Conservation (phyloP, 2,888 invertebrate genomes). For the Dicycla oo region DNA sequence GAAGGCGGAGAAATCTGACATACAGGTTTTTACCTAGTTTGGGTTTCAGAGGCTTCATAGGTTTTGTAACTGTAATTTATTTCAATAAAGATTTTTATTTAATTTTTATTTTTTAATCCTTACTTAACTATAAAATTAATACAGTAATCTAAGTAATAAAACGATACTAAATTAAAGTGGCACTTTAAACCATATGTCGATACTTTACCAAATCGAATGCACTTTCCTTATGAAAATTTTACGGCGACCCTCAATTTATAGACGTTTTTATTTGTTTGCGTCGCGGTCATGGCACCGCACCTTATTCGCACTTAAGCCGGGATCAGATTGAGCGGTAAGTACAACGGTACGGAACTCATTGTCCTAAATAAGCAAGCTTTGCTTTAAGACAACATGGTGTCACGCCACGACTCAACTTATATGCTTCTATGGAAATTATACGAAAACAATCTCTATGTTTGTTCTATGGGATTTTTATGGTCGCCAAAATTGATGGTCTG, state of each 20-base stretch:
- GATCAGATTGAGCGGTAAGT: conserved; percentile 70
- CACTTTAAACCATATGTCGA: conserved; percentile 8
- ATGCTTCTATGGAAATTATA: conserved; percentile 66
- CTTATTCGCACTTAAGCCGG: conserved; percentile 57
- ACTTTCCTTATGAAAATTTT: conserved; percentile 23
- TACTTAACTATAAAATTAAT: background rate
- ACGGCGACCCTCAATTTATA: conserved; percentile 30
- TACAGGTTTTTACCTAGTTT: no score
- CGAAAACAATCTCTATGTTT: conserved; percentile 66
- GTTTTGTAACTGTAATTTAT: no score
- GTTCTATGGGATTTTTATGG: conserved; percentile 60
- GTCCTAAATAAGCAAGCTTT: conserved; percentile 75
- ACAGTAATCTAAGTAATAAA: conserved; percentile 3
- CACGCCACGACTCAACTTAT: conserved; percentile 36
- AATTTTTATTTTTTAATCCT: no score
- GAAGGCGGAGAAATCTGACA: no score
- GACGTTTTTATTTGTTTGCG: conserved; percentile 35
- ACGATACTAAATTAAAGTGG: background rate
- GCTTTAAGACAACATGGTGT: conserved; percentile 62
- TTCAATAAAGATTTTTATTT: no score
- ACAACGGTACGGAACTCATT: conserved; percentile 50
- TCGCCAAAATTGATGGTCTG: conserved; percentile 30
- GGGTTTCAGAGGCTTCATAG: no score
- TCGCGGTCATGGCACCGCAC: conserved; percentile 50
- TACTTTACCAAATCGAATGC: conserved; percentile 30